Evolutionary conservation across 1,140 invertebrate species (phyloP).

Genomic region (Araneus ventricosus): DNA sequence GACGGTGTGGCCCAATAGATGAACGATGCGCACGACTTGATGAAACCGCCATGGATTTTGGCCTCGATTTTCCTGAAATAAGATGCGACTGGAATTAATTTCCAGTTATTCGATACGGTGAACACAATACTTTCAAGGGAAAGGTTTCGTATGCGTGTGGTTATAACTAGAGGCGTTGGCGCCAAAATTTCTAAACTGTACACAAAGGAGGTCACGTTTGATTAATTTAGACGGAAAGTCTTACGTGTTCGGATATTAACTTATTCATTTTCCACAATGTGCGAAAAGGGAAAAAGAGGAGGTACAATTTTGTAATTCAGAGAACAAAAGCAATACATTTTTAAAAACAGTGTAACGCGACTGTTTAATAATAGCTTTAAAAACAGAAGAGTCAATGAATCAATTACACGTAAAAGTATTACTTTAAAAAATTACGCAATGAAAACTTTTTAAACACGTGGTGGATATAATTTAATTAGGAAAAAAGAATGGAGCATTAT

Average conservation of each 20-base stretch:
- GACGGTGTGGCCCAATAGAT: background rate
- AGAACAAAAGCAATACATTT: no score
- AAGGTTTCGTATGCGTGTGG: background rate
- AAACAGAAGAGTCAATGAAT: no score
- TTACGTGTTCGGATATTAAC: background rate
- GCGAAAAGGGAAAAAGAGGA: no score
- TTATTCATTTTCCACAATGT: no score
- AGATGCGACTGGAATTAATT: background rate
- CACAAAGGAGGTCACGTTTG: background rate
- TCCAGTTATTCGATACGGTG: background rate
- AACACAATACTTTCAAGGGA: constrained; percentile 17
- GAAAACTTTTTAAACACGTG: no score
- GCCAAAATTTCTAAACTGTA: background rate
- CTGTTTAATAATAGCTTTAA: no score
- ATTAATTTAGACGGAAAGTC: background rate
- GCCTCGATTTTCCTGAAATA: background rate
- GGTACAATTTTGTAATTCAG: no score
- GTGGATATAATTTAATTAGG: no score
- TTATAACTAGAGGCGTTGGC: background rate
- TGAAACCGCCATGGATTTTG: background rate
- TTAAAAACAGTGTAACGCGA: no score
- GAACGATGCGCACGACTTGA: background rate
- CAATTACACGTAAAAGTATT: no score
- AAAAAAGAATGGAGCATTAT: no score
- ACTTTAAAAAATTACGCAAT: no score